Evolutionary conservation across 2,888 invertebrate species (phyloP).

Genomic region (Meganola albula): DNA sequence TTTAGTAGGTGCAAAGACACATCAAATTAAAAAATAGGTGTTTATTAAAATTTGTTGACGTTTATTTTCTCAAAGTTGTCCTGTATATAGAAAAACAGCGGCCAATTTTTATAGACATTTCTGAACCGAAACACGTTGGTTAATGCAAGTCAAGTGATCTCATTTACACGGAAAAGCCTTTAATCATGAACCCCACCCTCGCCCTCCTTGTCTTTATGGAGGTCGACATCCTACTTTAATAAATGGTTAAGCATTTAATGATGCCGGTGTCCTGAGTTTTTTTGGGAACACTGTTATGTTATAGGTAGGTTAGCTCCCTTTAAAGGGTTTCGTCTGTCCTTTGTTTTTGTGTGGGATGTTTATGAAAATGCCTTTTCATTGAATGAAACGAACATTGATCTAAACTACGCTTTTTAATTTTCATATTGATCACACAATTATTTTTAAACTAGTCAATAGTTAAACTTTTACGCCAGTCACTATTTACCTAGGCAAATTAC

Average conservation of each 20-base stretch:
- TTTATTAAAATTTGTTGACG: too few relatives aligned
- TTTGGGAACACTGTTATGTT: not conserved
- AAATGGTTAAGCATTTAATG: constrained; percentile 40
- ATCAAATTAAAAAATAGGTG: too few relatives aligned
- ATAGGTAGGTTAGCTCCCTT: too few relatives aligned
- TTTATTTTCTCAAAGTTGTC: too few relatives aligned
- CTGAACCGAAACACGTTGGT: constrained; percentile 14
- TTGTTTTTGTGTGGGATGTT: not conserved
- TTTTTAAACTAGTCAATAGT: too few relatives aligned
- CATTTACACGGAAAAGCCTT: constrained; percentile 35
- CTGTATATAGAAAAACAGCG: constrained; percentile 4
- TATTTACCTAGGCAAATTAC: too few relatives aligned
- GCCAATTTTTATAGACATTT: constrained; percentile 19
- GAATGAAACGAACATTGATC: too few relatives aligned
- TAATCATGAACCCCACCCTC: constrained; percentile 29
- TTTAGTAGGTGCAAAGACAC: too few relatives aligned
- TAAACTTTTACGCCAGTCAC: too few relatives aligned
- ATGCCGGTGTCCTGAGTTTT: constrained; percentile 7
- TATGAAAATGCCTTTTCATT: too few relatives aligned
- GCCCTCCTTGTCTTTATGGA: not conserved
- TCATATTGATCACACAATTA: too few relatives aligned
- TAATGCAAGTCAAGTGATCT: constrained; percentile 39
- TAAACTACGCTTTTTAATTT: too few relatives aligned
- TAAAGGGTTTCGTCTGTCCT: not conserved
- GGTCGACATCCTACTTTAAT: constrained; percentile 29